These are phyloP conservation scores for Diarsia mendica DNA, from an alignment of 2,888 invertebrate genomes.

Conservation along the genomic window DNA sequence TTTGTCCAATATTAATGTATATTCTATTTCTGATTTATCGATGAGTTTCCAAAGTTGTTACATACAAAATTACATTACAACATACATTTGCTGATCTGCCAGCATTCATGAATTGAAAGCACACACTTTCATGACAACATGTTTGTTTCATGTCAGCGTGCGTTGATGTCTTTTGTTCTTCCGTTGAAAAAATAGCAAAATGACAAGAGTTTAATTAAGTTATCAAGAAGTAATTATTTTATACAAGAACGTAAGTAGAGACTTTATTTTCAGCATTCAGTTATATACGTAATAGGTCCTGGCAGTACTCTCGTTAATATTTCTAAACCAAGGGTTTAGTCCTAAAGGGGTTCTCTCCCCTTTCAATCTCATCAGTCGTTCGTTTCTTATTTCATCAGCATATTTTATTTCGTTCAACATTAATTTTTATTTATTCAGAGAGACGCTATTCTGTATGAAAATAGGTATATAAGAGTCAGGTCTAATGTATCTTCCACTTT, in stretches of 20 bases:
- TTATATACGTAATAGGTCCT: not conserved
- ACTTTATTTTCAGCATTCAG: not conserved
- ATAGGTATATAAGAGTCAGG: constrained; percentile 17
- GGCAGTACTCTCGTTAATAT: not conserved
- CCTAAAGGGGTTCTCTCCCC: constrained; percentile 18
- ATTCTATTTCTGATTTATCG: not conserved
- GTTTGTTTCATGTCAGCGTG: constrained; percentile 25
- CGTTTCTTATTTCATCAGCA: constrained; percentile 34
- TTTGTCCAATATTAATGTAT: not conserved
- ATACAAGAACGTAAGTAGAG: not conserved
- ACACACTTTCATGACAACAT: not conserved
- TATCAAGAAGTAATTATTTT: not conserved
- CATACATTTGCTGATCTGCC: not conserved
- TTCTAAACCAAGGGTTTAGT: not conserved
- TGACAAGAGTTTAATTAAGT: constrained; percentile 10
- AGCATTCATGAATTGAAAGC: no score
- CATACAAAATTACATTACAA: no score
- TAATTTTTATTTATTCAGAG: constrained; percentile 10
- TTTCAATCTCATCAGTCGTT: constrained; percentile 10
- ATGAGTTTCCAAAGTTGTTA: not conserved
- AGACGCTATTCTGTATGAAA: not conserved
- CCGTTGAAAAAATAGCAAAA: constrained; percentile 29
- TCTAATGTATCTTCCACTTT: constrained; percentile 53
- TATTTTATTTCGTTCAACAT: constrained; percentile 32
- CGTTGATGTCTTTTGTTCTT: constrained; percentile 81